Percentiles rank a stretch among this genome's conserved stretches.
Evolutionary conservation across 2,888 invertebrate genomes (phyloP).

Genomic region (Meteorus cinctellus): DNA sequence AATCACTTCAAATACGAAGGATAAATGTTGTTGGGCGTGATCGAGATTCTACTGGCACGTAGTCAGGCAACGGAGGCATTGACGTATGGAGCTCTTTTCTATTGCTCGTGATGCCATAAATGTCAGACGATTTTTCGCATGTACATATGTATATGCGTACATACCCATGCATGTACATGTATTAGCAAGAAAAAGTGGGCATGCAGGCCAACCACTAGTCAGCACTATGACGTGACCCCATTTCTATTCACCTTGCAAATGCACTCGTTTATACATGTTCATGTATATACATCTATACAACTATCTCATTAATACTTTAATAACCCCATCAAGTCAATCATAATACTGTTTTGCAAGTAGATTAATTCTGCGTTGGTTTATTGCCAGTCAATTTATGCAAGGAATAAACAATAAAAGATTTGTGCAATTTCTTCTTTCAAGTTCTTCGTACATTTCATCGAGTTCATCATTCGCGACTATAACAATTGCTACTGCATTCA

Average conservation of each 20-base stretch:
- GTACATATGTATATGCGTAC: neutral
- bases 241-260: constrained; percentile 44
- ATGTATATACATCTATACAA: too few relatives aligned
- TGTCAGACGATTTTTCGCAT: constrained; percentile 54
- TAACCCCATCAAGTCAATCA: too few relatives aligned
- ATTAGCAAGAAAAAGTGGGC: neutral
- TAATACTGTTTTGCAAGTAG: too few relatives aligned
- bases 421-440: too few relatives aligned
- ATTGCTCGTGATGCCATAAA: constrained; percentile 57
- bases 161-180: neutral
- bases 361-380: too few relatives aligned
- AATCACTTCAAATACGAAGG: constrained; percentile 1
- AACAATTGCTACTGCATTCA: too few relatives aligned
- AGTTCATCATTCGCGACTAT: too few relatives aligned
- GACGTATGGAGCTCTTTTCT: constrained; percentile 55
- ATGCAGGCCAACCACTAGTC: constrained; percentile 19
- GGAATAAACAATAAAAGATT: too few relatives aligned
- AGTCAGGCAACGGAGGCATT: constrained; percentile 40
- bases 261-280: too few relatives aligned
- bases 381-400: too few relatives aligned
- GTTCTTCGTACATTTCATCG: too few relatives aligned
- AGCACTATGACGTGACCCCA: constrained; percentile 54
- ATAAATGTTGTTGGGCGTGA: constrained; percentile 10
- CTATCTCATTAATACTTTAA: too few relatives aligned
- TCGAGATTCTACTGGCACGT: constrained; percentile 39